Evolutionary conservation across 2,888 invertebrate genomes (phyloP).

Genomic region (Tromatobia lineatoria): DNA sequence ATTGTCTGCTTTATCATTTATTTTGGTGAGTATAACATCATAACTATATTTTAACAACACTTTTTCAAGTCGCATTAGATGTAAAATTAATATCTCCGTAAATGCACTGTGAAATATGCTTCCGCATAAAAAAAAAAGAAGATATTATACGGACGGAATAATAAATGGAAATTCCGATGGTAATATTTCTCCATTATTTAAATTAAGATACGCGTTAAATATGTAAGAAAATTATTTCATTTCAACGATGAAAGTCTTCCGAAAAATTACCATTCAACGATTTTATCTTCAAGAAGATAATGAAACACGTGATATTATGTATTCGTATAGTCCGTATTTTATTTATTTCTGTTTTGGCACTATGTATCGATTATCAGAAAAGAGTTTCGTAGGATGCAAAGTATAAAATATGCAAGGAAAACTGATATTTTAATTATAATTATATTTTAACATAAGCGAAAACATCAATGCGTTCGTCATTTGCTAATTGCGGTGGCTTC

Average conservation of each 20-base stretch:
- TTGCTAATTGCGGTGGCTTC: not conserved
- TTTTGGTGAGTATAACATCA: constrained; percentile 79
- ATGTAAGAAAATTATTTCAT: too few species aligned
- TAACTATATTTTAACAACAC: too few species aligned
- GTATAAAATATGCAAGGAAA: not conserved
- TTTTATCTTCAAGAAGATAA: too few species aligned
- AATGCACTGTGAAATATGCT: too few species aligned
- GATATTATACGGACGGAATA: not conserved
- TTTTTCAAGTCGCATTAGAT: too few species aligned
- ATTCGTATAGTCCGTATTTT: too few species aligned
- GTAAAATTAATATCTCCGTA: too few species aligned
- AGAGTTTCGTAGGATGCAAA: not conserved
- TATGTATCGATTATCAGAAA: not conserved
- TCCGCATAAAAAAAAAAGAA: not conserved
- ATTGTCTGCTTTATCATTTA: constrained; percentile 82
- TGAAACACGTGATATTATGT: too few species aligned
- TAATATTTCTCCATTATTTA: not conserved
- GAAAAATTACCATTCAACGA: too few species aligned
- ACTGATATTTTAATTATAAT: not conserved
- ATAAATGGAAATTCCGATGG: not conserved
- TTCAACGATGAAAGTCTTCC: too few species aligned
- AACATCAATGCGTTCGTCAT: not conserved
- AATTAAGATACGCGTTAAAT: not conserved
- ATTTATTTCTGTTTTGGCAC: not conserved
- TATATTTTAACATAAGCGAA: too few species aligned